phyloP scores from a whole-genome alignment of 2,797 vertebrate species.

The Gobionotothen gibberifrons region DNA sequence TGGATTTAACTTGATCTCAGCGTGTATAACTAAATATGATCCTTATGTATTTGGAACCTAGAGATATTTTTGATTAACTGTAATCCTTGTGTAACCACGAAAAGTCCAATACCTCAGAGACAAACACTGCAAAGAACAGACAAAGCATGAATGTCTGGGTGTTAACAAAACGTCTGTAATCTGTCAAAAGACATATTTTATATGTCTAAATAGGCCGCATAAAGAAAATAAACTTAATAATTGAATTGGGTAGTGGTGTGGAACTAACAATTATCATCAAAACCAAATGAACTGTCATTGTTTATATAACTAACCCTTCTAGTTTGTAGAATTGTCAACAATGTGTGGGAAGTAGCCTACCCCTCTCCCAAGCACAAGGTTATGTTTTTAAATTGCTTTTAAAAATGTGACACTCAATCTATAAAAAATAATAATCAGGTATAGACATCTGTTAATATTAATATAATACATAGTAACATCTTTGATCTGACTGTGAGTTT shows the following conservation, averaged over 20 bases:
- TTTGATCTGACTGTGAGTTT: slow-evolving; percentile 7
- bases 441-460: neutral
- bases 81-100: slow-evolving; percentile 1
- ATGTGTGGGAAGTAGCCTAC: neutral
- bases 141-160: neutral
- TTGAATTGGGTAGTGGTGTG: no score
- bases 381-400: neutral
- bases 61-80: neutral
- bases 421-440: no score
- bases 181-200: neutral
- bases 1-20: neutral
- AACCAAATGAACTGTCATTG: neutral
- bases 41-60: neutral
- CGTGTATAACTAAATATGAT: neutral
- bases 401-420: no score
- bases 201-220: neutral
- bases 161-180: neutral
- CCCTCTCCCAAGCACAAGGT: neutral
- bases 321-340: no score
- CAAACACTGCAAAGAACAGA: neutral
- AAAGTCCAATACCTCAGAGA: neutral
- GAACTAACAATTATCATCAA: no score
- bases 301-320: no score
- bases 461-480: neutral
- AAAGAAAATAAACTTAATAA: neutral